phyloP scores from a whole-genome alignment of 2,888 invertebrate genomes.

The Drosophila pullipes region DNA sequence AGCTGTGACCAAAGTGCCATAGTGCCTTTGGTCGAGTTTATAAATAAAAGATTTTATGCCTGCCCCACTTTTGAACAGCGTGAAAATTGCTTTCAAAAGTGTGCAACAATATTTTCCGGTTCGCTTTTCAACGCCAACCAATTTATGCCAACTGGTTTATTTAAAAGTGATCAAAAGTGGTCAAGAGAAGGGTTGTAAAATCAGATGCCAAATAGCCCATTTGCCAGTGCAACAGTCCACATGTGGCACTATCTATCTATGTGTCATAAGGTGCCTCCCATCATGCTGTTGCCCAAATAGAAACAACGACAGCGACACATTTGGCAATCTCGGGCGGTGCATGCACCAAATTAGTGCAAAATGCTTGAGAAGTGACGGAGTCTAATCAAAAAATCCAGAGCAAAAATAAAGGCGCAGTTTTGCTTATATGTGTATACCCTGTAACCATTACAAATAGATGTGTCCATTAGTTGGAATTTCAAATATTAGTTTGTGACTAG shows the following conservation, averaged over 20 bases:
- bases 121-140: background rate
- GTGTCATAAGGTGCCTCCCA: constrained; percentile 33
- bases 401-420: constrained; percentile 33
- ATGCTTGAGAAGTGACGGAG: constrained; percentile 40
- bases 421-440: constrained; percentile 9
- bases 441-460: no score
- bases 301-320: constrained; percentile 36
- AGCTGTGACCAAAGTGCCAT: constrained; percentile 35
- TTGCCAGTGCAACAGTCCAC: constrained; percentile 31
- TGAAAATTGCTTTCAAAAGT: constrained; percentile 54
- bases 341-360: constrained; percentile 65
- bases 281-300: constrained; percentile 37
- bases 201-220: constrained; percentile 55
- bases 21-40: constrained; percentile 29
- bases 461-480: background rate
- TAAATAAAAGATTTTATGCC: constrained; percentile 70
- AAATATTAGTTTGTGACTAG: background rate
- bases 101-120: constrained; percentile 56
- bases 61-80: constrained; percentile 59
- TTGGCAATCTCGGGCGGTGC: constrained; percentile 56
- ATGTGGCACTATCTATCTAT: constrained; percentile 17
- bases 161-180: background rate
- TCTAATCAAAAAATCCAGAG: constrained; percentile 61
- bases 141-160: constrained; percentile 28
- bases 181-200: constrained; percentile 57